Base-by-base conservation (phyloP, 53 echinoderm and acorn worm genomes). In the Hippasteria phrygiana region DNA sequence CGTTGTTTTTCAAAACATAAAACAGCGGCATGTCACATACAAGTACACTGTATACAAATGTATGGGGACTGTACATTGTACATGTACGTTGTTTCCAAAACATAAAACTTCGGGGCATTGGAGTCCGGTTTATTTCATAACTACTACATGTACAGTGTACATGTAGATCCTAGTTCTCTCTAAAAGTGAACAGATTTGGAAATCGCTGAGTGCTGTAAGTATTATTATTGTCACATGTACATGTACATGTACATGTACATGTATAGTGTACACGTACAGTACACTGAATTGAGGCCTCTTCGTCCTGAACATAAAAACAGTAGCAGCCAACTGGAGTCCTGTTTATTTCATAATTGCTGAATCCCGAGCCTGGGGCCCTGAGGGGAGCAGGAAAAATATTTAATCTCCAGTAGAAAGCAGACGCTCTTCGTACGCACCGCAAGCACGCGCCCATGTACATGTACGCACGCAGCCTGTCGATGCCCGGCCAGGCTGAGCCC, bases 381-480 rank as follows among this genome's bases (percentile, higher is more conserved):
- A 8, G 43, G 41, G 73, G 24, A 26, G 22, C 22, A 34, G 69
- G 36, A 73, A 42, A 26, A 41, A 73, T 73, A 73, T 73, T 73
- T 73, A 73, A 73, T 73, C 27, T 73, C 26, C 16, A 42, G 73
- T n/a, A 73, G 73, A 73, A 73, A 73, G 43, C 73, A 43, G 73
- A 9, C 59, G 59, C 59, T 66, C n/a, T n/a, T n/a, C n/a, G n/a
- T n/a, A n/a, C n/a, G n/a, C n/a, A n/a, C n/a, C n/a, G 35, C 32
- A 32, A 13, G 67, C 67, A 11, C 35, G 33, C 24, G 43, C 43
- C 3, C 43, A 73, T 20, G n/a, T 43, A 24, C 73, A 33, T 5
- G 40, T 43, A 42, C 35, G 8, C 43, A 73, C 17, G 73, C 26
- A 16, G 31, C 40, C 13, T 10, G 12, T 9, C 22, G 9, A 40